These are phyloP conservation scores for Psittacula derbiana DNA, from an alignment of 2,797 vertebrate genomes.

Conservation along the genomic window DNA sequence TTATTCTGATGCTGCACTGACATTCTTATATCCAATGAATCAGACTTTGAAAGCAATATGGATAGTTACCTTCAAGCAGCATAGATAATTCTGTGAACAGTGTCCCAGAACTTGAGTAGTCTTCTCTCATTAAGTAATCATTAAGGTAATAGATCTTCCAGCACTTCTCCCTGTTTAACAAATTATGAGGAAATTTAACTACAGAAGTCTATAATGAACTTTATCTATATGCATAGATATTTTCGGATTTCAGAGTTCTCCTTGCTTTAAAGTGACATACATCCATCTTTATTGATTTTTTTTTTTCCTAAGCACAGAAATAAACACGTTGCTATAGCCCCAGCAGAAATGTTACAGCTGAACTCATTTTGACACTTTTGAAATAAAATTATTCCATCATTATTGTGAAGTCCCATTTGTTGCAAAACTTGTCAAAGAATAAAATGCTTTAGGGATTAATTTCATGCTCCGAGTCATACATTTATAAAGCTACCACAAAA, in stretches of 20 bases:
- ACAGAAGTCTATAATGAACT: neutral
- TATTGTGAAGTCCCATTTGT: neutral
- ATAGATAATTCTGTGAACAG: neutral
- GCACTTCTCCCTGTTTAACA: neutral
- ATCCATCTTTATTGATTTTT: neutral
- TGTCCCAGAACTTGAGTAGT: neutral
- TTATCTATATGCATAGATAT: neutral
- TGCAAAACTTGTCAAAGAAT: slow-evolving; percentile 5
- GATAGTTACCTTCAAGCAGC: neutral
- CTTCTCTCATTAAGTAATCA: neutral
- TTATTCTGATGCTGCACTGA: neutral
- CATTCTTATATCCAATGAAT: neutral
- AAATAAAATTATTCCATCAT: neutral
- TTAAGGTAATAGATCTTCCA: neutral
- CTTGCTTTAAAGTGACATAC: neutral
- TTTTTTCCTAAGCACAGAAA: neutral
- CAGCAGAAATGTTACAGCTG: neutral
- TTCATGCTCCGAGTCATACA: neutral
- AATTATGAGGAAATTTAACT: neutral
- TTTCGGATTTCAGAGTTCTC: neutral
- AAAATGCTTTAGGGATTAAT: slow-evolving; percentile 24
- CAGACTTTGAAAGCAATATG: neutral
- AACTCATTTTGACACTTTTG: neutral
- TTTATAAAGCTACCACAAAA: neutral
- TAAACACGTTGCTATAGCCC: neutral